These are phyloP conservation scores for Poeciliopsis gracilis DNA, from an alignment of 2,797 vertebrate species.

Conservation along the genomic window DNA sequence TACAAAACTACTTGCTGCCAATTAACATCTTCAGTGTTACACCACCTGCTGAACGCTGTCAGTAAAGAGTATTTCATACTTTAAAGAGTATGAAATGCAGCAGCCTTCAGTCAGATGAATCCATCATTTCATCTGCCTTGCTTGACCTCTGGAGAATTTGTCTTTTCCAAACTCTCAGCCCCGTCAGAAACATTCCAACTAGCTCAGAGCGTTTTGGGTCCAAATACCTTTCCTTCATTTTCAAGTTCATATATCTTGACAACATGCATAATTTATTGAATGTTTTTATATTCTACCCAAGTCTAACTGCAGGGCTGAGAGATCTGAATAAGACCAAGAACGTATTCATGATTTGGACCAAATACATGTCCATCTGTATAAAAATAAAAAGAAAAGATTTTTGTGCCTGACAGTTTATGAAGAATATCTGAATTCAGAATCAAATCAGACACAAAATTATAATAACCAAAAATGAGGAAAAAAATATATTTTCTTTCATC, in stretches of 20 bases:
- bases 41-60: slow-evolving; percentile 23
- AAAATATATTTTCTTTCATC: neutral
- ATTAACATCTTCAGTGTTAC: slow-evolving; percentile 37
- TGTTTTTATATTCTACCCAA: neutral
- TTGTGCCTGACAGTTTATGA: slow-evolving; percentile 10
- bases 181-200: slow-evolving; percentile 25
- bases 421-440: neutral
- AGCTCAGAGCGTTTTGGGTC: slow-evolving; percentile 40
- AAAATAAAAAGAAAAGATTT: neutral
- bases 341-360: neutral
- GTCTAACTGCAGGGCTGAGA: neutral
- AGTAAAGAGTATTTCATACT: neutral
- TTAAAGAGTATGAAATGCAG: slow-evolving; percentile 22
- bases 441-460: neutral
- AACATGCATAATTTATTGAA: neutral
- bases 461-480: neutral
- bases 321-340: neutral
- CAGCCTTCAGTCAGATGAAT: slow-evolving; percentile 33
- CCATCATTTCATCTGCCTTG: slow-evolving; percentile 17
- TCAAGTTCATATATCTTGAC: neutral
- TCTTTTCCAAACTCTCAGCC: slow-evolving; percentile 26
- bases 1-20: slow-evolving; percentile 30
- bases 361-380: neutral
- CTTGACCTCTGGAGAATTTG: slow-evolving; percentile 40
- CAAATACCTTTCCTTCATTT: slow-evolving; percentile 5